Evolutionary conservation across 2,113 vertebrate genomes (phyloP), one percentile per base, ranked within the genome.

Genomic region (Oncorhynchus kisutch): DNA sequence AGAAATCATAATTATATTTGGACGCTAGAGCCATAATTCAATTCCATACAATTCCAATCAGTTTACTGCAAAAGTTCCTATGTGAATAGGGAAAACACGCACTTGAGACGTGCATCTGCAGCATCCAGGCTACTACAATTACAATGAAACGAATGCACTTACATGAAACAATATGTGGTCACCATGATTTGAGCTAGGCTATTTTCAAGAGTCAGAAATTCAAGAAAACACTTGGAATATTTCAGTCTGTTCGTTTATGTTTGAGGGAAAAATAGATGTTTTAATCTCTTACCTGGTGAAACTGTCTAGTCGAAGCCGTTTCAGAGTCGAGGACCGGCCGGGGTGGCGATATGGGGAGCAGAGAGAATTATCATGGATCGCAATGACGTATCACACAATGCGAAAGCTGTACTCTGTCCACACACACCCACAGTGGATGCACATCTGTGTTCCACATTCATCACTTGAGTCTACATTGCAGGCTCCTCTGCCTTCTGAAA

Each of bases 361-460:
- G 82, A 77, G 78, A 75, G 60, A 88, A 87, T 81, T 34, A 48
- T 72, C 24, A 72, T 27, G 80, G 85, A 84, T 83, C 72, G 70
- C 83, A 86, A 85, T 92, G 92, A 93, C 91, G 92, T 90, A 91
- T 66, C 39, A n/a, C 90, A 88, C 87, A 65, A 74, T 75, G 82
- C 78, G 82, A 84, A 71, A 69, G 80, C 78, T 72, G 81, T 78
- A 76, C 83, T 81, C 82, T 81, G 82, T 82, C 82, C 87, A 78
- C 51, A 22, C 31, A 62, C 71, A 59, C 72, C 31, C 39, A 62
- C 62, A 48, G 2, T 57, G 70, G 49, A 67, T 12, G 39, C 72
- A 73, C 88, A 83, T 68, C 16, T 68, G 67, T 39, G 67, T 68
- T 18, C 29, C 2, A 39, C 16, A 39, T 34, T 68, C 66, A 67